Evolutionary conservation across 2,797 vertebrate species (phyloP).

Genomic region (Myripristis jacobus): DNA sequence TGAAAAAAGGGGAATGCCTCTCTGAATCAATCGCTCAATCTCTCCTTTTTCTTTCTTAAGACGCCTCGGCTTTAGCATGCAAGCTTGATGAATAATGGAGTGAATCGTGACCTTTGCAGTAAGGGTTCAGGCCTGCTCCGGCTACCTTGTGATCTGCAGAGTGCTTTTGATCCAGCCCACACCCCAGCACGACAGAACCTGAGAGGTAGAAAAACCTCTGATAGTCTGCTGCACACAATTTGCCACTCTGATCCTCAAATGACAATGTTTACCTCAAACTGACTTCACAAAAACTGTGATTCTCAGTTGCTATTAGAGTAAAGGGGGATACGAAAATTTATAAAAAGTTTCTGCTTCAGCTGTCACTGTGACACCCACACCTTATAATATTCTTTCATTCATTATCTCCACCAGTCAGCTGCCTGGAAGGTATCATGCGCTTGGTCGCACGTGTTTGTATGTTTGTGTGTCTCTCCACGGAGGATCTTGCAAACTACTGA

Average conservation of each 20-base stretch:
- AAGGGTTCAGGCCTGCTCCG: constrained; percentile 69
- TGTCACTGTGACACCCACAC: constrained; percentile 4
- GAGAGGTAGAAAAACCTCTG: constrained; percentile 40
- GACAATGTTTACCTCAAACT: constrained; percentile 62
- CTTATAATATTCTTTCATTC: constrained; percentile 13
- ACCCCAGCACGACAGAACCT: constrained; percentile 44
- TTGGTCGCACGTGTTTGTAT: too few relatives aligned
- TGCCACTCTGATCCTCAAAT: constrained; percentile 59
- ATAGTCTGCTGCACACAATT: constrained; percentile 49
- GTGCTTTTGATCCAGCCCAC: constrained; percentile 75
- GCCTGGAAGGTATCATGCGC: too few relatives aligned
- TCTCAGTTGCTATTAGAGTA: not conserved
- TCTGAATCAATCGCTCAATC: constrained; percentile 61
- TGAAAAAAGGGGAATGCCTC: constrained; percentile 36
- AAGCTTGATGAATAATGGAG: constrained; percentile 82
- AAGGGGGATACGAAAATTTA: not conserved
- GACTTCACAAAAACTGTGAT: constrained; percentile 30
- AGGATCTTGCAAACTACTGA: too few relatives aligned
- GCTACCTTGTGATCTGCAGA: constrained; percentile 69
- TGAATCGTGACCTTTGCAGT: constrained; percentile 77
- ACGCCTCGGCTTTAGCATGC: constrained; percentile 52
- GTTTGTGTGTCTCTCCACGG: too few relatives aligned
- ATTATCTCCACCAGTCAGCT: too few relatives aligned
- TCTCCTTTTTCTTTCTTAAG: constrained; percentile 50
- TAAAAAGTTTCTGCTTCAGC: constrained; percentile 22